Conservation (phyloP, 2,113 vertebrate genomes). For the Glareola pratincola region DNA sequence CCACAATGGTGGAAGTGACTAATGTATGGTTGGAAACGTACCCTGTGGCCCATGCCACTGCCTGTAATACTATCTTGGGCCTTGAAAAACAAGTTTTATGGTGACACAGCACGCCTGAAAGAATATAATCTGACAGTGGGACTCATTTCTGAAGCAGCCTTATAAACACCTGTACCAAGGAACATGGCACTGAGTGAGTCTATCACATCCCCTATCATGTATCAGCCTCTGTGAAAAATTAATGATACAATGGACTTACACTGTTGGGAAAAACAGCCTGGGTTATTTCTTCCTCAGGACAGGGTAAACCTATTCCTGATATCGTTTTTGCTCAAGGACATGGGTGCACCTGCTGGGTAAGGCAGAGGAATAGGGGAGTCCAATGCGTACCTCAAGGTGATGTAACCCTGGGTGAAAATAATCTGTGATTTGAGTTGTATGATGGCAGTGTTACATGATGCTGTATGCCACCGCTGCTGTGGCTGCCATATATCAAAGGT, state of each 20-base stretch:
- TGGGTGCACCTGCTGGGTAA: background rate
- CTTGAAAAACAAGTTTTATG: background rate
- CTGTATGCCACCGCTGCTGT: background rate
- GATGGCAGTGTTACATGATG: background rate
- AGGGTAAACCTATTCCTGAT: background rate
- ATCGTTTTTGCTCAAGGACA: background rate
- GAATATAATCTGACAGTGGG: background rate
- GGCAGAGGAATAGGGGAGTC: too few relatives aligned
- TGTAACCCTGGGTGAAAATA: background rate
- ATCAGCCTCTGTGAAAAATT: too few relatives aligned
- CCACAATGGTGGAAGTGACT: background rate
- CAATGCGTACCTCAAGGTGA: background rate
- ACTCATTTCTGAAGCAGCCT: background rate
- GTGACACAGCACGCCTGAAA: background rate
- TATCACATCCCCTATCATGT: background rate
- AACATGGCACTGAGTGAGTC: background rate
- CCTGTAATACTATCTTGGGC: background rate
- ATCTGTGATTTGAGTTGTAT: background rate
- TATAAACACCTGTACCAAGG: background rate
- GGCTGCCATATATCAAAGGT: background rate
- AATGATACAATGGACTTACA: background rate
- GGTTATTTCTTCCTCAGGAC: background rate
- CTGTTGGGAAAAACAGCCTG: background rate
- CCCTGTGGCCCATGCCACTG: background rate
- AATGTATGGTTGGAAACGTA: background rate